Percentiles rank a stretch among this genome's conserved stretches.
Conservation (phyloP, 2,113 vertebrate genomes). For the Notiomystis cincta region DNA sequence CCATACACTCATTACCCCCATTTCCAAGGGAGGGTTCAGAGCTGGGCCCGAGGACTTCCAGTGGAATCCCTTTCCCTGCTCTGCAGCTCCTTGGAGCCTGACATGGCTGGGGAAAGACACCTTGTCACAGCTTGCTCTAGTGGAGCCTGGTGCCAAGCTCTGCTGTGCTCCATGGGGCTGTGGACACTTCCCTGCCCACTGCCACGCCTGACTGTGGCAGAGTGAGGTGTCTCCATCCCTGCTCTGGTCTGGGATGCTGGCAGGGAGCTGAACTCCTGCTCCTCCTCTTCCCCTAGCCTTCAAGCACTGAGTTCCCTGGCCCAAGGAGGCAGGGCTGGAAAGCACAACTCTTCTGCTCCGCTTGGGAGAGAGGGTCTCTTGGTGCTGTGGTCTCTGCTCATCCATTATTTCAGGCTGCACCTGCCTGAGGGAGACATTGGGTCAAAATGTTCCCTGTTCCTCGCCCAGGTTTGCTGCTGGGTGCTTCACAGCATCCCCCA, state of each 20-base stretch:
- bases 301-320: background rate
- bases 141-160: background rate
- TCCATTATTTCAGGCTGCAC: background rate
- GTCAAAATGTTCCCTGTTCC: background rate
- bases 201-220: rapidly evolving
- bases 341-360: background rate
- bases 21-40: background rate
- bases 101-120: background rate
- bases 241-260: background rate
- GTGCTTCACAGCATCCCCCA: background rate
- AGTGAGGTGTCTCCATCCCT: background rate
- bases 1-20: rapidly evolving
- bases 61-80: background rate
- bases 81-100: background rate
- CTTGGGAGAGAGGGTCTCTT: rapidly evolving
- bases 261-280: background rate
- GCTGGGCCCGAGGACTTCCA: background rate
- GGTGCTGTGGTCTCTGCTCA: background rate
- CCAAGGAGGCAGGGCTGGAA: background rate
- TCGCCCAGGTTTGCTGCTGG: background rate
- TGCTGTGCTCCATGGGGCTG: rapidly evolving
- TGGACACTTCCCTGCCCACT: background rate
- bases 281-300: background rate
- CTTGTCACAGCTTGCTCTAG: background rate
- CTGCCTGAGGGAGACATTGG: background rate